These are phyloP conservation scores for Lasioglossum morio DNA, from an alignment of 2,888 invertebrate species.

Conservation along the genomic window DNA sequence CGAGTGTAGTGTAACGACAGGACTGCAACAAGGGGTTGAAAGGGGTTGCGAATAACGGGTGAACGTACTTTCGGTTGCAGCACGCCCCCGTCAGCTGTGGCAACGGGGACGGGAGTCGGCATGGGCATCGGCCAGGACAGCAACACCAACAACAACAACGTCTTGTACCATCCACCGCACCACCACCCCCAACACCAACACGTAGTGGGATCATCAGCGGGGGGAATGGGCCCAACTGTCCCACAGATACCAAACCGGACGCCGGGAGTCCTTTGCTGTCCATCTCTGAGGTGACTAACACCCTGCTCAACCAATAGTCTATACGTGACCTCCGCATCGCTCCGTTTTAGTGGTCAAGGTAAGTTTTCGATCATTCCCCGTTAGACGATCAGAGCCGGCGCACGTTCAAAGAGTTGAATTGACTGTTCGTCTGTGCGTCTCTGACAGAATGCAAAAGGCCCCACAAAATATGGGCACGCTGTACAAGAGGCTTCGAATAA, in stretches of 20 bases:
- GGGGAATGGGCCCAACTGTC: slow-evolving; percentile 84
- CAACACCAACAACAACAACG: slow-evolving; percentile 80
- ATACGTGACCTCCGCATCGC: slow-evolving; percentile 71
- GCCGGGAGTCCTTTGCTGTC: slow-evolving; percentile 90
- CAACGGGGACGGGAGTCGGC: slow-evolving; percentile 75
- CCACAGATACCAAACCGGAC: slow-evolving; percentile 85
- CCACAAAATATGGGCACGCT: too few species aligned
- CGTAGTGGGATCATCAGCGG: slow-evolving; percentile 77
- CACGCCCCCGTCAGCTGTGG: slow-evolving; percentile 82
- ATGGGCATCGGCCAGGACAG: slow-evolving; percentile 72
- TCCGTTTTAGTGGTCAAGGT: slow-evolving; percentile 71
- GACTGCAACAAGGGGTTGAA: not conserved
- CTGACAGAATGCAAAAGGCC: too few species aligned
- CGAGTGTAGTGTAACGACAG: slow-evolving; percentile 5
- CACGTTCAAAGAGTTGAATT: too few species aligned
- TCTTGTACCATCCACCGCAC: slow-evolving; percentile 77
- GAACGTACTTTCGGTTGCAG: slow-evolving; percentile 82
- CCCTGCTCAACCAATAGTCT: slow-evolving; percentile 88
- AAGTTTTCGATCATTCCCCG: slow-evolving; percentile 12
- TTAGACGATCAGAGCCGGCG: too few species aligned
- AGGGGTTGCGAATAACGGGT: slow-evolving; percentile 59
- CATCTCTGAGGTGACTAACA: slow-evolving; percentile 92
- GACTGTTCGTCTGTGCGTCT: too few species aligned
- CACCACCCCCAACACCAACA: slow-evolving; percentile 81
- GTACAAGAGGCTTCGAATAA: not conserved